Evolutionary conservation across 2,888 invertebrate species (phyloP).

Genomic region (Saturnia pavonia): DNA sequence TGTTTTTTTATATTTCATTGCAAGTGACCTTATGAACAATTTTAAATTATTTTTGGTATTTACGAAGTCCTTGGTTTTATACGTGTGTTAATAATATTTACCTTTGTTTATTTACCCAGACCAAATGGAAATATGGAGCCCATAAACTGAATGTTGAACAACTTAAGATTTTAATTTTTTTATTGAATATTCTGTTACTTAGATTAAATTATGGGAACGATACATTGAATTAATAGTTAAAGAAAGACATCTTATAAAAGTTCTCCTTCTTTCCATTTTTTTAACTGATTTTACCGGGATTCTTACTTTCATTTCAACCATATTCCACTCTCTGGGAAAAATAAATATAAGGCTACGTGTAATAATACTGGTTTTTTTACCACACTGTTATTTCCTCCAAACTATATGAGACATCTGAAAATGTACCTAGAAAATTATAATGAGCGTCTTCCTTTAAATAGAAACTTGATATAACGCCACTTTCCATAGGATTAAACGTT

Average conservation of each 20-base stretch:
- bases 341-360: neutral
- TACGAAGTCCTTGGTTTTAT: neutral
- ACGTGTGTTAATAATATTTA: neutral
- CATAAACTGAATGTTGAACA: neutral
- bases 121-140: neutral
- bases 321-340: neutral
- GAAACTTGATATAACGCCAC: conserved; percentile 8
- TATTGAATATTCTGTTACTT: neutral
- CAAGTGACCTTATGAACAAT: conserved; percentile 26
- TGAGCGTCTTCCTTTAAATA: neutral
- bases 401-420: neutral
- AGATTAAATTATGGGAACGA: neutral
- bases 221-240: neutral
- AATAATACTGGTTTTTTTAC: neutral
- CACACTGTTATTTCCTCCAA: neutral
- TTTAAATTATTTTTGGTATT: conserved; percentile 20
- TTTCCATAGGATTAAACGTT: conserved; percentile 12
- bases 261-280: neutral
- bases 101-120: neutral
- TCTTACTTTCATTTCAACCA: neutral
- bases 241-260: neutral
- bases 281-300: neutral
- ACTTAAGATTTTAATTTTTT: neutral
- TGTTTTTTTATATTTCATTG: conserved; percentile 33
- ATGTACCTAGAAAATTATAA: conserved; percentile 2